Base-by-base conservation (phyloP, 2,797 vertebrate genomes). In the Gallinago stenura region DNA sequence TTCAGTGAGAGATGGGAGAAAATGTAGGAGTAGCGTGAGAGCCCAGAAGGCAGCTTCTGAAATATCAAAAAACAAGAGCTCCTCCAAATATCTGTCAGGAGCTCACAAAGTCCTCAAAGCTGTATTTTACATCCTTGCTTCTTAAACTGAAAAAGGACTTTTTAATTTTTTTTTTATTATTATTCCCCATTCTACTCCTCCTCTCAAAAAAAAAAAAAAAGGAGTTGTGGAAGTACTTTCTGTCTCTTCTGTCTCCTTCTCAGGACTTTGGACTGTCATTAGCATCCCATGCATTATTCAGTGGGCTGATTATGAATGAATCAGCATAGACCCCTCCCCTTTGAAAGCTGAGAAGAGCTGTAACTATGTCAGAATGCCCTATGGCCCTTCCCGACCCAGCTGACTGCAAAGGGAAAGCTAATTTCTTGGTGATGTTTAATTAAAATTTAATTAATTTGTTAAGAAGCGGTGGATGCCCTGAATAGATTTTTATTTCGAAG, bases 361-460 rank as follows among this genome's bases (percentile, higher is more conserved):
- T 48, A 70, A 35, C 76, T 65, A 75, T 0, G 0, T 93, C 79
- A 90, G 35, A 87, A 83, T 84, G 70, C 82, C 92, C 88, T 25
- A 31, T 72, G 86, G 83, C 79, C 71, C 69, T 93, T 95, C 90
- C 90, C 15, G 6, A 78, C 81, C 68, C 48, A 75, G 66, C 77
- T 75, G 83, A 73, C 65, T 86, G 94, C 45, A 62, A 61, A 72
- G 35, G 68, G 54, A 88, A 88, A 87, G 71, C 33, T 35, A 61
- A 89, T 82, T 89, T 86, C 78, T 89, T 35, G 41, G 56, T 71
- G 68, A 46, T 15, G 12, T 87, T 93, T 71, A 96, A 93, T 91
- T 91, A 89, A 94, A 94, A 85, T 50, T 50, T 83, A 85, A 95
- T 90, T 78, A 76, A 84, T 83, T 86, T 56, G 25, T 62, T 79